Evolutionary conservation across 2,888 invertebrate genomes (phyloP).

Genomic region (Mimumesa dahlbomi): DNA sequence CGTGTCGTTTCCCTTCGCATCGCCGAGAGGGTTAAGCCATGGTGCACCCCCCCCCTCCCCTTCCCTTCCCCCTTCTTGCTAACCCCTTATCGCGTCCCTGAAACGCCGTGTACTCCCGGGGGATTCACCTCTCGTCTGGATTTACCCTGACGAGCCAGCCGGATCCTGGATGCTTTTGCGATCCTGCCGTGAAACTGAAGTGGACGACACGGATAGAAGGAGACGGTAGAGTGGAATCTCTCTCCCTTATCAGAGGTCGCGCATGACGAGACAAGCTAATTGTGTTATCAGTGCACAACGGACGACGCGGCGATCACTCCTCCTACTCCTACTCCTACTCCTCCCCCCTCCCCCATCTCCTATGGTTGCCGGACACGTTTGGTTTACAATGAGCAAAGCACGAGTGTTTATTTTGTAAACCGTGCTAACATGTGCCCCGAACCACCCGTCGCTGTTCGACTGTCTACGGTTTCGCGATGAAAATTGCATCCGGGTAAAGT

Average conservation of each 20-base stretch:
- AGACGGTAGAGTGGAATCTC: constrained; percentile 50
- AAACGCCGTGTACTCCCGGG: constrained; percentile 60
- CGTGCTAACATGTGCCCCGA: constrained; percentile 44
- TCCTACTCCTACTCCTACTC: constrained; percentile 24
- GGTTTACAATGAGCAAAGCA: constrained; percentile 33
- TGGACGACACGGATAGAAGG: constrained; percentile 11
- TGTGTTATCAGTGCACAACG: constrained; percentile 72
- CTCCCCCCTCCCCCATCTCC: constrained; percentile 14
- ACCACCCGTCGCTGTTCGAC: too few species aligned
- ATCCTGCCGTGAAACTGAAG: constrained; percentile 37
- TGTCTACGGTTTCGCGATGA: not conserved
- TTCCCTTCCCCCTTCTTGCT: constrained; percentile 17
- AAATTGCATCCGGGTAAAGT: constrained; percentile 14
- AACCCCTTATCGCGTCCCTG: constrained; percentile 67
- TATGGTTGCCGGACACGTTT: constrained; percentile 20
- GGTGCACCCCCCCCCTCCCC: constrained; percentile 1
- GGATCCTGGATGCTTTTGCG: constrained; percentile 23
- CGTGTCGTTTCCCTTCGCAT: constrained; percentile 49
- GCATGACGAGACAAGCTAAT: constrained; percentile 75
- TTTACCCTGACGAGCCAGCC: constrained; percentile 61
- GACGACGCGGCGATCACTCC: constrained; percentile 52
- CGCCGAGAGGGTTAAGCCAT: constrained; percentile 68
- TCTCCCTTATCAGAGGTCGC: constrained; percentile 74
- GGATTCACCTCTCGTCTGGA: constrained; percentile 65
- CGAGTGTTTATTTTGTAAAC: constrained; percentile 56